Base-by-base conservation (phyloP, 2,888 invertebrate species). In the Hedychridium roseum region DNA sequence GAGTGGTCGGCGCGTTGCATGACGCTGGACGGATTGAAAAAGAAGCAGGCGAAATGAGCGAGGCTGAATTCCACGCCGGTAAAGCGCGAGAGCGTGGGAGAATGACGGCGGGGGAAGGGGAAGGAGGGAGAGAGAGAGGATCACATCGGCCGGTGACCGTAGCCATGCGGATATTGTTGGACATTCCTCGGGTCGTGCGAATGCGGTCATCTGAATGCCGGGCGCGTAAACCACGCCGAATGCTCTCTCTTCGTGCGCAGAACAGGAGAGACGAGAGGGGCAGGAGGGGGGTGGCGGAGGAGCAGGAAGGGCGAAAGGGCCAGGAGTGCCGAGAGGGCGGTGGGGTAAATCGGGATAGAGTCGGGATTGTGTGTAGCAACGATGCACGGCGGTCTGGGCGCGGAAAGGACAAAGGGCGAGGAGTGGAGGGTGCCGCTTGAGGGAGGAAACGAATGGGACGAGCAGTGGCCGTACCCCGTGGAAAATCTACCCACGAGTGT, bases 191-290 rank as follows among this genome's bases (percentile, higher is more conserved):
- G 68, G 61, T 70, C 69, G 70, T 66, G 69, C 68, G 73, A 75
- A 74, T 74, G 74, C 71, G 76, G 76, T 74, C 76, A 75, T 75
- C 73, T 69, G 74, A 76, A 75, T 76, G 74, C 74, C 68, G 69
- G 68, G 71, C 70, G 76, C 76, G 76, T 76, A 74, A 76, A 74
- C 76, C 71, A 73, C 73, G 76, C 70, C 68, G 73, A 72, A 73
- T 75, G 70, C 68, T 65, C 66, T 62, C n/a, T n/a, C n/a, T 61
- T 66, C 66, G 66, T 59, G 66, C 63, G 62, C 65, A 47, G 59
- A 62, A 55, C 56, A 48, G 50, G 45, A 44, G 58, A 53, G 50
- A 32, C 44, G 32, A 40, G 52, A 36, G 57, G 43, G 46, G 44
- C 49, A 46, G 50, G 40, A 45, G 21, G 53, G 50, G 50, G 31